Percentiles rank a stretch among this genome's conserved stretches.
Evolutionary conservation across 2,113 vertebrate species (phyloP).

Genomic region (Crotalus helleri): DNA sequence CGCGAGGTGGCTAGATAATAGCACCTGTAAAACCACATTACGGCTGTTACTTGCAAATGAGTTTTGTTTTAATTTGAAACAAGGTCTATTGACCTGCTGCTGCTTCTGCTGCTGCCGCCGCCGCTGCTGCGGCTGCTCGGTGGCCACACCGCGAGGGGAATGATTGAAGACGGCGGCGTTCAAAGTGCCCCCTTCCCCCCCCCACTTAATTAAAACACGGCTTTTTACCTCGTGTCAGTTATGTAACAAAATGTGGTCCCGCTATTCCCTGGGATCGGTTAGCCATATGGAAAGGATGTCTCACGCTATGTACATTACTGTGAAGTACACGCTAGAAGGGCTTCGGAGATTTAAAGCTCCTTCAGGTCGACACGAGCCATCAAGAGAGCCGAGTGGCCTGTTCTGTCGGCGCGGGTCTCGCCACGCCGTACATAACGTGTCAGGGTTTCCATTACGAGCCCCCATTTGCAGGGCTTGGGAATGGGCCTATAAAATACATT

Average conservation of each 20-base stretch:
- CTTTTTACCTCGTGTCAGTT: slow-evolving; percentile 49
- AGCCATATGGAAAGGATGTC: slow-evolving; percentile 54
- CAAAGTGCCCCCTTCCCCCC: slow-evolving; percentile 22
- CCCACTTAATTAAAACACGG: slow-evolving; percentile 55
- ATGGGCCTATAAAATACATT: slow-evolving; percentile 65
- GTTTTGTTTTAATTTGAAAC: slow-evolving; percentile 9
- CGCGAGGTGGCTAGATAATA: slow-evolving; percentile 71
- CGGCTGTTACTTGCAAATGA: slow-evolving; percentile 68
- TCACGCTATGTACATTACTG: slow-evolving; percentile 57
- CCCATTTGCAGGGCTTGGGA: slow-evolving; percentile 66
- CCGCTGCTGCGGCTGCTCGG: not conserved
- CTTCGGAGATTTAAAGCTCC: slow-evolving; percentile 62
- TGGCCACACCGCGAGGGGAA: slow-evolving; percentile 25
- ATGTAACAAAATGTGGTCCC: slow-evolving; percentile 35
- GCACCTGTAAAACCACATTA: slow-evolving; percentile 72
- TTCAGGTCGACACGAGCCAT: slow-evolving; percentile 56
- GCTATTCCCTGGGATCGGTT: slow-evolving; percentile 35
- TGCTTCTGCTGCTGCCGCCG: slow-evolving; percentile 7
- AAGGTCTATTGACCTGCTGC: slow-evolving; percentile 43
- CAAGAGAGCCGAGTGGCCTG: slow-evolving; percentile 61
- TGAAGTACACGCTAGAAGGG: slow-evolving; percentile 56
- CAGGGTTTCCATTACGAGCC: slow-evolving; percentile 67
- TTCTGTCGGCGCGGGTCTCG: slow-evolving; percentile 56
- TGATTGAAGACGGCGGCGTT: slow-evolving; percentile 49
- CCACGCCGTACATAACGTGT: slow-evolving; percentile 62